These are phyloP conservation scores for Notodonta dromedarius DNA, from an alignment of 2,888 invertebrate genomes.

Conservation along the genomic window DNA sequence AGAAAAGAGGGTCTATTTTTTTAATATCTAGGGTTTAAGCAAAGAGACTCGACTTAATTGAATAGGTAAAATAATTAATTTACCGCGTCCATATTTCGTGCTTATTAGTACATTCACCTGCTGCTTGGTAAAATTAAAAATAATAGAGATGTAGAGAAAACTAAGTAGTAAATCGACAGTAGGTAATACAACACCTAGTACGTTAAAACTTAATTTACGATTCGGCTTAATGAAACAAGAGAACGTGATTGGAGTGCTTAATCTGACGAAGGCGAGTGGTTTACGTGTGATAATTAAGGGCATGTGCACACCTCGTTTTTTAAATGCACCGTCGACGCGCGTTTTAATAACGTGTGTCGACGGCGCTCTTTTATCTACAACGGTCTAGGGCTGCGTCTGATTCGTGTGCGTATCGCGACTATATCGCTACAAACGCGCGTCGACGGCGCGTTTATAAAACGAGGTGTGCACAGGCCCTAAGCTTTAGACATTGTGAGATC, in stretches of 20 bases:
- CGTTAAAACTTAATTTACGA: conserved; percentile 41
- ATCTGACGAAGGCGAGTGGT: conserved; percentile 23
- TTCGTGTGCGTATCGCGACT: too few species aligned
- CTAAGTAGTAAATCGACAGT: conserved; percentile 1
- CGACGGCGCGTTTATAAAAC: too few species aligned
- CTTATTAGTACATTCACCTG: conserved; percentile 1
- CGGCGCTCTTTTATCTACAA: too few species aligned
- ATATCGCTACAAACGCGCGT: too few species aligned
- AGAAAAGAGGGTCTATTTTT: too few species aligned
- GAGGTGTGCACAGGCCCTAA: too few species aligned
- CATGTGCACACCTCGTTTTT: too few species aligned
- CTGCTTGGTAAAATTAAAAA: neutral
- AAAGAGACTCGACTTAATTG: neutral
- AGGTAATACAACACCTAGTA: conserved; percentile 15
- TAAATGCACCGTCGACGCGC: too few species aligned
- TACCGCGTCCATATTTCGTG: neutral
- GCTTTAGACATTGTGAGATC: too few species aligned
- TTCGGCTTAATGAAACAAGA: conserved; percentile 30
- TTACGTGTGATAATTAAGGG: conserved; percentile 27
- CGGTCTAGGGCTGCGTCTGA: too few species aligned
- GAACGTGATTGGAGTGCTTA: conserved; percentile 36
- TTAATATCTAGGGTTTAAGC: too few species aligned
- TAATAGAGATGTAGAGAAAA: neutral
- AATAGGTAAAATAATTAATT: neutral
- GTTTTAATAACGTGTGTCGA: too few species aligned